A percentile compares a stretch with the other conserved stretches of the same genome.
phyloP scores from a whole-genome alignment of 2,888 invertebrate genomes.

The Xiphydria camelus region DNA sequence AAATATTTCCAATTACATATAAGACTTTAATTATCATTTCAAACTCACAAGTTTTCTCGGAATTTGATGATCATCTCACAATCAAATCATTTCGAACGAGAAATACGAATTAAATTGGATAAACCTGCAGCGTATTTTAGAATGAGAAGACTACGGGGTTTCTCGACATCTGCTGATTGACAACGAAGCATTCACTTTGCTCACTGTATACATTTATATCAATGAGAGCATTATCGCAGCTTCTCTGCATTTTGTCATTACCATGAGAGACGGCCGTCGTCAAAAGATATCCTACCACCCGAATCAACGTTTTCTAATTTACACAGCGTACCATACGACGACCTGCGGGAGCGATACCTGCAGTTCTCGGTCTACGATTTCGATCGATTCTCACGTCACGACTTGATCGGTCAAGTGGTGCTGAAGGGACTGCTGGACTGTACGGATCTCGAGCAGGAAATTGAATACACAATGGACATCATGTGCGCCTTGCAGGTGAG shows the following conservation, averaged over 20 bases:
- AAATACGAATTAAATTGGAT: no score
- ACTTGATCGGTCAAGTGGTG: conserved; percentile 83
- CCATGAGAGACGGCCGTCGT: not conserved
- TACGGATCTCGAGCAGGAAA: conserved; percentile 77
- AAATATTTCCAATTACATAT: conserved; percentile 1
- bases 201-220: not conserved
- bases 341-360: conserved; percentile 73
- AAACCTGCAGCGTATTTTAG: conserved; percentile 3
- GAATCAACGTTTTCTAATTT: conserved; percentile 4
- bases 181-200: not conserved
- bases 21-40: conserved; percentile 6
- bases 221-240: not conserved
- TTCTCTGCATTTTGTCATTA: not conserved
- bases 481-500: conserved; percentile 77
- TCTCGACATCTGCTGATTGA: not conserved
- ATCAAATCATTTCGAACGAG: no score
- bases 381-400: conserved; percentile 85
- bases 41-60: no score
- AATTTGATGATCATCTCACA: no score
- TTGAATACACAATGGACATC: conserved; percentile 84
- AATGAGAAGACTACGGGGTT: not conserved
- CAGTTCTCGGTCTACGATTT: conserved; percentile 90
- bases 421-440: conserved; percentile 77
- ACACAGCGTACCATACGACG: conserved; percentile 74
- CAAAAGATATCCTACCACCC: not conserved